These are phyloP conservation scores for Aselliscus stoliczkanus DNA, from an alignment of 2,797 vertebrate genomes.

Conservation along the genomic window DNA sequence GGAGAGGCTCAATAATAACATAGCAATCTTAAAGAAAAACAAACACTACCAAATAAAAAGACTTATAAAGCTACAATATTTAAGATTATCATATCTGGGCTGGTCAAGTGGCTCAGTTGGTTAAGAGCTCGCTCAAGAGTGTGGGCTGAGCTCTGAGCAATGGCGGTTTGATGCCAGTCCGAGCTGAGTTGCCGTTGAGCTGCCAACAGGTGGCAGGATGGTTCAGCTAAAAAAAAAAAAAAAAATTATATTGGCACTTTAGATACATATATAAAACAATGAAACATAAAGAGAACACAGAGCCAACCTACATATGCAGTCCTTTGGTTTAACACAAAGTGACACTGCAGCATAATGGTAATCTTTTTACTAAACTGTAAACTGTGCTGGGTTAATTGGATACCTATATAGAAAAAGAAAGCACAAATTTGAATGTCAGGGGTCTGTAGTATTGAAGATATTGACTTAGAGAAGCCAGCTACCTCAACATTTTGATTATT, in stretches of 20 bases:
- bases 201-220: too few species aligned
- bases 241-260: neutral
- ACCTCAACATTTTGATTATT: neutral
- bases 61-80: neutral
- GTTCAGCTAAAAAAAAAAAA: too few species aligned
- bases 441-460: neutral
- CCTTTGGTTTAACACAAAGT: neutral
- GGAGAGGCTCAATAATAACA: neutral
- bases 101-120: too few species aligned
- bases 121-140: too few species aligned
- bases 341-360: neutral
- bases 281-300: neutral
- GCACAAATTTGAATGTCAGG: neutral
- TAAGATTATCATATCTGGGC: too few species aligned
- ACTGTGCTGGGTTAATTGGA: neutral
- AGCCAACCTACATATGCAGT: neutral
- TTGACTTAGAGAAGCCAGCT: neutral
- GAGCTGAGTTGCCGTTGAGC: too few species aligned
- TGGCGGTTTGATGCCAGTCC: too few species aligned
- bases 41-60: neutral
- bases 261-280: neutral
- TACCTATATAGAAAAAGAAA: neutral
- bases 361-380: neutral
- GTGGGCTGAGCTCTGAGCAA: too few species aligned
- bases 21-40: neutral